Base-by-base conservation (phyloP, 2,888 invertebrate genomes). In the Belgica antarctica region DNA sequence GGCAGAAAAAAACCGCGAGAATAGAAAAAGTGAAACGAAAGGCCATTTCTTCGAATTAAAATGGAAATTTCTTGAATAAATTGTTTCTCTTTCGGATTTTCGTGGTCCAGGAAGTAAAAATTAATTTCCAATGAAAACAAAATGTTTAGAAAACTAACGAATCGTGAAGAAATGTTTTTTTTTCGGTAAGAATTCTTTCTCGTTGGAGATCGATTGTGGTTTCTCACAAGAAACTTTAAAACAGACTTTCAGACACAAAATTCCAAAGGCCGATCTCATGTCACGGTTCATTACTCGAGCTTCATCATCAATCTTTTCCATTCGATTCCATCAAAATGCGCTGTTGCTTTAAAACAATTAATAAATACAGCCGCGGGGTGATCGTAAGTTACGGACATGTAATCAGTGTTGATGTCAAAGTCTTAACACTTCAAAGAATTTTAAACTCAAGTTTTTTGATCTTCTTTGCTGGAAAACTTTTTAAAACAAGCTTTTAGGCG, bases 201-300 rank as follows among this genome's bases (percentile, higher is more conserved):
- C 12, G 34, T 12, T 31, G 12, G 5, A 31, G 52, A 52, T 52
- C 52, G 52, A 52, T 52, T 52, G 5, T 31, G 34, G 34, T 31
- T 31, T 31, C 12, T 31, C 34, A 31, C 5, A 31, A 8, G n/a
- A n/a, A n/a, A n/a, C n/a, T n/a, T n/a, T n/a, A n/a, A n/a, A n/a
- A n/a, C n/a, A 41, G n/a, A 31, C 10, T 31, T 10, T 31, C 10
- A 31, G 31, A 2, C 41, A n/a, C 10, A 15, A n/a, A n/a, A 22
- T 52, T 52, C 52, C 17, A n/a, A 52, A 22, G 12, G 31, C 22
- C 25, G 63, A 63, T 63, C 41, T 31, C 19, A 41, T 63, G 63
- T 41, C 63, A 31, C 41, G 63, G 24, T 36, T 63, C 63, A 63
- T 63, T 63, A 63, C 22, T 63, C 41, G 41, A 41, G n/a, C 41